Conservation (phyloP, 2,888 invertebrate species). For the Melanchra persicariae region DNA sequence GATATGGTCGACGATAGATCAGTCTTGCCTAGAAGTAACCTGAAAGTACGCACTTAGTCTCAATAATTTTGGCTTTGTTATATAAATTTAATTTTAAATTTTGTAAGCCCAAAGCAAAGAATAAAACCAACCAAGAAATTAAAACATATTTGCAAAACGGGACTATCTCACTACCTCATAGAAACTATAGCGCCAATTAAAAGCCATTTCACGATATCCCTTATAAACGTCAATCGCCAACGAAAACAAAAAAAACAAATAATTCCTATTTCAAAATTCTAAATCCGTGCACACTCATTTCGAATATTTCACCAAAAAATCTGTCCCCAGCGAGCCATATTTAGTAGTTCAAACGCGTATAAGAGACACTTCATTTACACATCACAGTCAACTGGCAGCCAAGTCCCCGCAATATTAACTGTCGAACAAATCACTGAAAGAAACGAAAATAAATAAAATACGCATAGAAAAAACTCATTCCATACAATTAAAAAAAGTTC, state of each 20-base stretch:
- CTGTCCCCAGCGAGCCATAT: constrained; percentile 71
- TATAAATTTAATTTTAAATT: too few species aligned
- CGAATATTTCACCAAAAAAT: constrained; percentile 67
- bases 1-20: too few species aligned
- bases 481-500: constrained; percentile 87
- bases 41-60: too few species aligned
- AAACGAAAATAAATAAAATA: constrained; percentile 86
- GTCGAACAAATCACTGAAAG: constrained; percentile 85
- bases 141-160: too few species aligned
- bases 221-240: not conserved
- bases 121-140: too few species aligned
- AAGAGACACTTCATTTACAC: constrained; percentile 80
- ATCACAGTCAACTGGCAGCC: constrained; percentile 69
- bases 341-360: constrained; percentile 66
- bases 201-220: not conserved
- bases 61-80: too few species aligned
- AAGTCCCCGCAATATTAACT: constrained; percentile 76
- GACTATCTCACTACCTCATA: not conserved
- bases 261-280: constrained; percentile 50
- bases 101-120: too few species aligned
- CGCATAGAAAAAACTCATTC: constrained; percentile 85
- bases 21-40: too few species aligned
- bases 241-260: constrained; percentile 17
- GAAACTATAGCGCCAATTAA: not conserved
- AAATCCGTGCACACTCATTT: constrained; percentile 50